Percentiles rank a stretch among this genome's conserved stretches.
Conservation (phyloP, 1,140 invertebrate species). For the Latrodectus geometricus region DNA sequence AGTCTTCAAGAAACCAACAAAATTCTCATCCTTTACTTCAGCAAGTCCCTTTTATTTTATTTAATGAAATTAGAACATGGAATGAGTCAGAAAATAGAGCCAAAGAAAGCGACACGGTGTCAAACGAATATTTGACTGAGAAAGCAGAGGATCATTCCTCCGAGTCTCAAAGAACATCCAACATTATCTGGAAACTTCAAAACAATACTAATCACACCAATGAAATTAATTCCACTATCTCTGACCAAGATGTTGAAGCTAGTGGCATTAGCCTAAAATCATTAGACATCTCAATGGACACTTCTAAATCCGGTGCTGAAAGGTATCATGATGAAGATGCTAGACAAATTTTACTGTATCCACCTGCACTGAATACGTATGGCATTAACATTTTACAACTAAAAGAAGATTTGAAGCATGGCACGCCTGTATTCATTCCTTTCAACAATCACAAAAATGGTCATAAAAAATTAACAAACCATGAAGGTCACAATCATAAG, state of each 20-base stretch:
- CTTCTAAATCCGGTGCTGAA: too few relatives aligned
- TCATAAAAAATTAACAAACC: background rate
- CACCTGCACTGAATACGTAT: background rate
- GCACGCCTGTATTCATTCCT: slow-evolving; percentile 41
- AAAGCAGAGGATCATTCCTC: too few relatives aligned
- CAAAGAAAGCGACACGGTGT: too few relatives aligned
- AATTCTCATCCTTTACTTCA: background rate
- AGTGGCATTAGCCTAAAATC: background rate
- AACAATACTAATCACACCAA: background rate
- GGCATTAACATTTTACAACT: slow-evolving; percentile 17
- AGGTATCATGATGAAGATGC: too few relatives aligned
- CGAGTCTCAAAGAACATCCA: too few relatives aligned
- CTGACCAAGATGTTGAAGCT: background rate
- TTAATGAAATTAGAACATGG: background rate
- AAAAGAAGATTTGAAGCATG: slow-evolving; percentile 37
- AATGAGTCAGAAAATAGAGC: too few relatives aligned
- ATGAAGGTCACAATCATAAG: background rate
- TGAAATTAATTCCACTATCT: background rate
- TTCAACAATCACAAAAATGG: slow-evolving; percentile 4
- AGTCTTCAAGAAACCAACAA: background rate
- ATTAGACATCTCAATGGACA: too few relatives aligned
- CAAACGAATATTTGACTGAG: too few relatives aligned
- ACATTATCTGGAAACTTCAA: background rate
- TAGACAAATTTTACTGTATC: background rate
- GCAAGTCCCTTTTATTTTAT: background rate